Percentiles rank a stretch among this genome's conserved stretches.
These are phyloP conservation scores for Pyralis farinalis DNA, from an alignment of 2,888 invertebrate species.

Conservation along the genomic window DNA sequence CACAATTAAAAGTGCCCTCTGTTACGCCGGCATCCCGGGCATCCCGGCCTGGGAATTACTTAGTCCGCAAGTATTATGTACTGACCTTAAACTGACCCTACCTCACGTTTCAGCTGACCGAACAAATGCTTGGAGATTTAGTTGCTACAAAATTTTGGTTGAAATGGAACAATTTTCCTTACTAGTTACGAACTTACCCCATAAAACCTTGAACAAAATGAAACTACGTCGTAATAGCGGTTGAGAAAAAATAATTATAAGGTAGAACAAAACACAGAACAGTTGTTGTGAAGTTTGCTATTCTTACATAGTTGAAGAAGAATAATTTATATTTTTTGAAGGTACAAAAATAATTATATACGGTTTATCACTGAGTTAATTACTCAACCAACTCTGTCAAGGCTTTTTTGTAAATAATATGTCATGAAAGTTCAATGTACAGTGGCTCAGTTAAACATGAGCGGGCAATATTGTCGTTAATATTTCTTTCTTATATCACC, in stretches of 20 bases:
- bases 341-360: too few relatives aligned
- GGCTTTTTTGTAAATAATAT: too few relatives aligned
- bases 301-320: too few relatives aligned
- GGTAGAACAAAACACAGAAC: background rate
- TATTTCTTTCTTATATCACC: too few relatives aligned
- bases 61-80: constrained; percentile 21
- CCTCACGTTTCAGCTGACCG: constrained; percentile 20
- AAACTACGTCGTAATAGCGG: background rate
- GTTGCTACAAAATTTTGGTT: constrained; percentile 3
- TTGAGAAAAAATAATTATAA: background rate
- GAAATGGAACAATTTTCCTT: background rate
- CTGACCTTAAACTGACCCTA: constrained; percentile 34
- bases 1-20: constrained; percentile 52
- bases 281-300: too few relatives aligned
- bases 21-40: constrained; percentile 19
- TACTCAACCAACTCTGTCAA: too few relatives aligned
- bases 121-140: constrained; percentile 4
- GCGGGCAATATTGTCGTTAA: too few relatives aligned
- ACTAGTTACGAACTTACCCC: background rate
- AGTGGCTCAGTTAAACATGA: too few relatives aligned
- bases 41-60: constrained; percentile 28
- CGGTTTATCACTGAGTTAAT: too few relatives aligned
- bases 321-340: too few relatives aligned
- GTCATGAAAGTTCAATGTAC: too few relatives aligned
- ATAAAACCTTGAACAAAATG: background rate